These are phyloP conservation scores for Perizoma flavofasciatum DNA, from an alignment of 2,888 invertebrate genomes.

Conservation along the genomic window DNA sequence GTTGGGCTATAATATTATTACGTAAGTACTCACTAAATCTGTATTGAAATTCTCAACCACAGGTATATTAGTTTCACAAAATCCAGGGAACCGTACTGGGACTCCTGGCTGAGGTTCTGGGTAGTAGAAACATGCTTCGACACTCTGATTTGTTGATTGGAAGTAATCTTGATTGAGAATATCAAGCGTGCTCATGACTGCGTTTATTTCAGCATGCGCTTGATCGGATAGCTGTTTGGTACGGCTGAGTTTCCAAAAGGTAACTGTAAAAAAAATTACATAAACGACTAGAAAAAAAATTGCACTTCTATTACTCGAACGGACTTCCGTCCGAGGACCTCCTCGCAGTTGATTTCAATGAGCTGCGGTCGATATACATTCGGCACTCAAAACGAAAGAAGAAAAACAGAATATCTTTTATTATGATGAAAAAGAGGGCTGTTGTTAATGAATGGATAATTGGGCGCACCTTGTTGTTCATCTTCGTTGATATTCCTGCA, in stretches of 20 bases:
- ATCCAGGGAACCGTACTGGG: conserved; percentile 63
- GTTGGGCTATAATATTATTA: conserved; percentile 36
- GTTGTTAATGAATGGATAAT: too few relatives aligned
- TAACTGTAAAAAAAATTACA: conserved; percentile 45
- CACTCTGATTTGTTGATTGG: conserved; percentile 50
- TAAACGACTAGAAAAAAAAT: too few relatives aligned
- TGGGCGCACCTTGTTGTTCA: conserved; percentile 67
- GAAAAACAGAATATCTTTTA: too few relatives aligned
- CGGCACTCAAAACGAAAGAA: too few relatives aligned
- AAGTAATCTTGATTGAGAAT: conserved; percentile 58
- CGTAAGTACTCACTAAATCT: conserved; percentile 40
- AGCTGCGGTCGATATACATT: background rate
- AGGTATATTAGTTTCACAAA: conserved; percentile 51
- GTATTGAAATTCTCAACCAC: conserved; percentile 52
- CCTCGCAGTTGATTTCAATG: background rate
- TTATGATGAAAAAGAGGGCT: too few relatives aligned
- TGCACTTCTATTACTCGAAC: too few relatives aligned
- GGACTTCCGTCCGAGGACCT: too few relatives aligned
- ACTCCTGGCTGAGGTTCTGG: conserved; percentile 56
- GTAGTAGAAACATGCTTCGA: conserved; percentile 64
- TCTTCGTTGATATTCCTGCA: conserved; percentile 80
- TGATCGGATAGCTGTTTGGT: conserved; percentile 44
- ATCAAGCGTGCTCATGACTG: conserved; percentile 42
- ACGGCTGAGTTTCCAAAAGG: conserved; percentile 69
- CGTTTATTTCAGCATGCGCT: conserved; percentile 48